Conservation (phyloP, 2,888 invertebrate species). For the Dryobota labecula region DNA sequence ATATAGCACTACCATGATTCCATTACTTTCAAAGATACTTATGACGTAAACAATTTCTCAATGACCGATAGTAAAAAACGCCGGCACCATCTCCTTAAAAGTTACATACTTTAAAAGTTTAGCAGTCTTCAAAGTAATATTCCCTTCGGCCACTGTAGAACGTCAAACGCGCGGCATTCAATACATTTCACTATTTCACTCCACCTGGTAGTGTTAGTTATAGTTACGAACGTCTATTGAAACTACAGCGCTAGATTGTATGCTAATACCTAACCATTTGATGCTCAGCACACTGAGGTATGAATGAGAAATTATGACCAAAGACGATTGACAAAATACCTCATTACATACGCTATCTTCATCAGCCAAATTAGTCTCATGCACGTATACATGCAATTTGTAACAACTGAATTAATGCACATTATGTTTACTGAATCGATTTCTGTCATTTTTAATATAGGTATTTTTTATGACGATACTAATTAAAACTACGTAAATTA, state of each 20-base stretch:
- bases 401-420: too few relatives aligned
- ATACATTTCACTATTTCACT: conserved; percentile 69
- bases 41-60: background rate
- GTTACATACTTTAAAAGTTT: background rate
- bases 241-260: conserved; percentile 58
- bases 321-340: background rate
- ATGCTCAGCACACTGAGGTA: conserved; percentile 8
- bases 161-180: conserved; percentile 53
- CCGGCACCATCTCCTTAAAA: background rate
- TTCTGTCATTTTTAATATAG: too few relatives aligned
- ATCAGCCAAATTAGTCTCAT: background rate
- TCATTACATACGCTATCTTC: background rate
- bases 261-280: conserved; percentile 60
- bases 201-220: conserved; percentile 54
- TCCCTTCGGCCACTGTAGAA: conserved; percentile 48
- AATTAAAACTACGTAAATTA: too few relatives aligned
- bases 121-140: background rate
- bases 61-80: background rate
- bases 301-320: conserved; percentile 6
- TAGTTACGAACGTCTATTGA: conserved; percentile 56
- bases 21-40: background rate
- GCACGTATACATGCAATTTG: too few relatives aligned
- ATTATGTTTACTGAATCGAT: too few relatives aligned
- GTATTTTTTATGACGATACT: too few relatives aligned
- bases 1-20: background rate